A percentile compares a stretch with the other conserved stretches of the same genome.
Conservation (phyloP, 2,113 vertebrate species). For the Ornithorhynchus anatinus region DNA sequence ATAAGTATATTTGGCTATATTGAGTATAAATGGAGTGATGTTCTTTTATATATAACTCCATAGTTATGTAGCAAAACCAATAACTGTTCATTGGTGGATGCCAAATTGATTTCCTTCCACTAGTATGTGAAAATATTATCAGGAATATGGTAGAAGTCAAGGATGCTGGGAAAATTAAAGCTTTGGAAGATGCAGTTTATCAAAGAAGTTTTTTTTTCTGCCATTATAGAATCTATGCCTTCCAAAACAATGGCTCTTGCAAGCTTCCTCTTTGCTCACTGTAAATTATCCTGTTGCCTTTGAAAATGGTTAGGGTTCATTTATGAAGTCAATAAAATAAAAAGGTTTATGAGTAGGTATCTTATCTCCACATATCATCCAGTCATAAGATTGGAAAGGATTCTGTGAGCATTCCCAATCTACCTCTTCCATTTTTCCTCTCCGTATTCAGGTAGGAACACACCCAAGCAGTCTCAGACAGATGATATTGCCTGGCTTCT, state of each 20-base stretch:
- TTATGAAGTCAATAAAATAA: not conserved
- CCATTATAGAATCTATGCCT: not conserved
- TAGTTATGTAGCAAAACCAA: not conserved
- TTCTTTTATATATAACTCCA: not conserved
- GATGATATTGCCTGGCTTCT: conserved; percentile 9
- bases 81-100: not conserved
- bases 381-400: not conserved
- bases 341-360: conserved; percentile 14
- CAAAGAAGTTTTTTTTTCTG: not conserved
- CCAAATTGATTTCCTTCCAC: not conserved
- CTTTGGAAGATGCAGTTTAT: not conserved
- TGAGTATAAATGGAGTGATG: not conserved
- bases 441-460: conserved; percentile 15
- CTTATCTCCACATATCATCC: conserved; percentile 18
- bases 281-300: not conserved
- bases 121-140: not conserved
- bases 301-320: not conserved
- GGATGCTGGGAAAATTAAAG: not conserved
- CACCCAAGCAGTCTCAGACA: conserved; percentile 16
- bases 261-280: not conserved
- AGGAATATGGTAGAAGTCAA: not conserved
- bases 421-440: conserved; percentile 10
- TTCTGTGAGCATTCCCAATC: not conserved
- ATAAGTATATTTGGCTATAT: too few relatives aligned
- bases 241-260: not conserved